Evolutionary conservation across 1,140 invertebrate genomes (phyloP), one percentile per base, ranked within the genome.

Genomic region (Meteorus sp.): DNA sequence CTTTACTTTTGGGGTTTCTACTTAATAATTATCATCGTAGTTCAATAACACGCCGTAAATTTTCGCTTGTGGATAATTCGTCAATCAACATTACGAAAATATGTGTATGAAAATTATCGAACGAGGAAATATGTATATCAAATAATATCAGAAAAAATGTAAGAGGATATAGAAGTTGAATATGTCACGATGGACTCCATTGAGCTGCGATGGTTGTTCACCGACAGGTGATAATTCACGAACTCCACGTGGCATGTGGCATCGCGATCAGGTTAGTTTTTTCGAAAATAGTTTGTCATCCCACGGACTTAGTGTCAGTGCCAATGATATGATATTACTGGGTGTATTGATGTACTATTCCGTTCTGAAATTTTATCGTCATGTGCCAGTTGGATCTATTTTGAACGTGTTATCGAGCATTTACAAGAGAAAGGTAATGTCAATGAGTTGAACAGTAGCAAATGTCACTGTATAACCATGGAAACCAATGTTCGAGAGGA

Each of bases 221-320:
- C 55, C 57, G 51, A 29, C 33, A 43, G 61, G 51, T 27, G 60
- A 43, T 55, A 72, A 71, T 35, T 66, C 70, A 11, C 61, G 65
- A 13, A 71, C 67, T 51, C 68, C 79, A 81, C 78, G 77, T 81
- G 80, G 77, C 76, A 78, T 73, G 71, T 61, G 85, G 37, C 81
- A 91, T 9, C 80, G 83, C 37, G 86, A 91, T 63, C 84, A 86
- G 66, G 89, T 92, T 54, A 86, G 80, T 50, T 90, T 90, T 72
- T 91, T 88, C 74, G 90, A 92, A 66, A 86, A 88, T 74, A 83
- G 90, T 17, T 91, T 88, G 86, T 66, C 68, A 0, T 83, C 83
- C 19, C 84, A 85, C 2, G 67, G 63, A 1, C 67, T 66, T 4
- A 71, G 76, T 11, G 61, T 71, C 17, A 77, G 78, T 59, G 65